A percentile compares a stretch with the other conserved stretches of the same genome.
These are phyloP conservation scores for Eumaeus atala DNA, from an alignment of 1,140 invertebrate genomes.

Conservation along the genomic window DNA sequence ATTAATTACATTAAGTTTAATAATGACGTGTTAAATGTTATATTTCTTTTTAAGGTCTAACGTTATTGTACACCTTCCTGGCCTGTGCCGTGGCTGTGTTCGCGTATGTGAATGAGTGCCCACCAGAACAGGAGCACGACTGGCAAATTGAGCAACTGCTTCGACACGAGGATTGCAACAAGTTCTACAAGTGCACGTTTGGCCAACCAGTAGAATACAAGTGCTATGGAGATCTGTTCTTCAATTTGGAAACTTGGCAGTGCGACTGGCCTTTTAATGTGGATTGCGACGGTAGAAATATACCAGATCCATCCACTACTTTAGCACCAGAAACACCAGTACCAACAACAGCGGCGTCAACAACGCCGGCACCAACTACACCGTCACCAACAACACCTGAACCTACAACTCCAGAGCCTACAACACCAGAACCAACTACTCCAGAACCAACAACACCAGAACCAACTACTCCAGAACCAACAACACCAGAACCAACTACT, in stretches of 20 bases:
- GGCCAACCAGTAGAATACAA: slow-evolving; percentile 58
- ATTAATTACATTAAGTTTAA: background rate
- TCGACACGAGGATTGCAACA: slow-evolving; percentile 72
- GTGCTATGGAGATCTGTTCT: slow-evolving; percentile 74
- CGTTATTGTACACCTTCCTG: slow-evolving; percentile 17
- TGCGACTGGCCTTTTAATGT: slow-evolving; percentile 76
- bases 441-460: slow-evolving; percentile 16
- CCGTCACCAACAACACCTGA: slow-evolving; percentile 17
- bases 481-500: slow-evolving; percentile 10
- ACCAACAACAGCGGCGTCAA: background rate
- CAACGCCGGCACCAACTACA: slow-evolving; percentile 1
- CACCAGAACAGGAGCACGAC: slow-evolving; percentile 34
- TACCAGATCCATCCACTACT: slow-evolving; percentile 28
- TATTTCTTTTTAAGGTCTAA: slow-evolving; percentile 1
- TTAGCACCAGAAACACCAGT: slow-evolving; percentile 7
- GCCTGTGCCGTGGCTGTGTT: slow-evolving; percentile 19
- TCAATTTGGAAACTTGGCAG: slow-evolving; percentile 66
- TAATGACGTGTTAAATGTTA: background rate
- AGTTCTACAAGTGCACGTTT: slow-evolving; percentile 76
- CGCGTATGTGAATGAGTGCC: slow-evolving; percentile 29
- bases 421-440: slow-evolving; percentile 16
- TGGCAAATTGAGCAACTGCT: slow-evolving; percentile 47
- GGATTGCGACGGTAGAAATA: slow-evolving; percentile 53
- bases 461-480: slow-evolving; percentile 11
- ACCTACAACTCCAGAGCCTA: slow-evolving; percentile 16